phyloP scores from a whole-genome alignment of 2,113 vertebrate genomes.

The Genyomyrus donnyi region DNA sequence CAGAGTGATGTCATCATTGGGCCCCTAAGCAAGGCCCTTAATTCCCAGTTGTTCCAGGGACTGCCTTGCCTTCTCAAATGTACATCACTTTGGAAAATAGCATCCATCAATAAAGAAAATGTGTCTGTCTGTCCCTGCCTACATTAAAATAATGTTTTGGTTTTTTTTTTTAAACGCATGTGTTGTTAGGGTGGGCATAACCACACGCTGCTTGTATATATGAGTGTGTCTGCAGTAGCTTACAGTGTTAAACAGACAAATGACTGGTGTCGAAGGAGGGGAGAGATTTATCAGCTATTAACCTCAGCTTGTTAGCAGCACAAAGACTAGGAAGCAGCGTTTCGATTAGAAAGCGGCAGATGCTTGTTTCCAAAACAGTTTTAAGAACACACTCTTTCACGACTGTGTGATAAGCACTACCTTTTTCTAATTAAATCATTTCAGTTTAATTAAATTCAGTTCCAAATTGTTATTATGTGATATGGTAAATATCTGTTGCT shows the following conservation, averaged over 20 bases:
- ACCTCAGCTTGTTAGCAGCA: background rate
- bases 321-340: background rate
- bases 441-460: background rate
- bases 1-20: background rate
- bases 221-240: background rate
- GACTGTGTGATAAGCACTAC: background rate
- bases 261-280: background rate
- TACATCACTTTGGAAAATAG: background rate
- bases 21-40: background rate
- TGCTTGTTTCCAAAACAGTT: background rate
- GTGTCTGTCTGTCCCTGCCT: background rate
- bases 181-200: background rate
- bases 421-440: slow-evolving; percentile 8
- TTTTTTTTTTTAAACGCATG: background rate
- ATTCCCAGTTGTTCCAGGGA: background rate
- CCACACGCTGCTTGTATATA: background rate
- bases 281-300: background rate
- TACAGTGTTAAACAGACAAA: background rate
- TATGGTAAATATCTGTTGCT: slow-evolving; percentile 4
- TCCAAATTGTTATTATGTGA: slow-evolving; percentile 2
- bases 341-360: background rate
- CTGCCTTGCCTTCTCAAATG: background rate
- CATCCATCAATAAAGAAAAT: background rate
- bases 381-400: background rate
- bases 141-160: background rate